Base-by-base conservation (phyloP, 1,140 invertebrate species). In the Centruroides vittatus region DNA sequence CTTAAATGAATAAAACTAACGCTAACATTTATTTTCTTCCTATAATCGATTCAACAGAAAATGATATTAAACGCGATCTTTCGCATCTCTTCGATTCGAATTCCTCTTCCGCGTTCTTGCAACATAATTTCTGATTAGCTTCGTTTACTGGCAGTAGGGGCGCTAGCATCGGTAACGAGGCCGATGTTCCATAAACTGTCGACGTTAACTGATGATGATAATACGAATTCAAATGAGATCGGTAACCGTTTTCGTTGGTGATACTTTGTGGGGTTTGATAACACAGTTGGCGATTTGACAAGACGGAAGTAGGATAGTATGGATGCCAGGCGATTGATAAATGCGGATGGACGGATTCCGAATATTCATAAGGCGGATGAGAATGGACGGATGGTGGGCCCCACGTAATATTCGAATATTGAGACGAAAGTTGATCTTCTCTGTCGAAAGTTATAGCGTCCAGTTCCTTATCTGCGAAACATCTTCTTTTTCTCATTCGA, bases 401-500 rank as follows among this genome's bases (percentile, higher is more conserved):
- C 13, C 47, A 9, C 36, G 49, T n/a, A 7, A 5, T 59, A 11
- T 55, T n/a, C 6, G 47, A 6, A 12, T 61, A 48, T 53, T 41
- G n/a, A 5, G 35, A 46, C 41, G 7, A 36, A 12, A 9, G 49
- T 13, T 23, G 57, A 50, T 53, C 47, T 55, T 73, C 73, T 48
- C 71, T 62, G 59, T 72, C 69, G 41, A 71, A 63, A 68, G 75
- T 72, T 12, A 72, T 71, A 46, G 68, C 62, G 62, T 78, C 76
- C 53, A 78, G 67, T 65, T 78, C 76, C 51, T 71, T 72, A 65
- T 78, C 76, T 4, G 76, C 76, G 61, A 78, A 77, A 56, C 75
- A 76, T 35, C 73, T 66, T 48, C 76, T 65, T 65, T 76, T 77
- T n/a, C 75, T 64, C 66, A 77, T 73, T 4, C 75, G 69, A 57